Conservation (phyloP, 2,113 vertebrate species). For the Psilopogon haemacephalus region DNA sequence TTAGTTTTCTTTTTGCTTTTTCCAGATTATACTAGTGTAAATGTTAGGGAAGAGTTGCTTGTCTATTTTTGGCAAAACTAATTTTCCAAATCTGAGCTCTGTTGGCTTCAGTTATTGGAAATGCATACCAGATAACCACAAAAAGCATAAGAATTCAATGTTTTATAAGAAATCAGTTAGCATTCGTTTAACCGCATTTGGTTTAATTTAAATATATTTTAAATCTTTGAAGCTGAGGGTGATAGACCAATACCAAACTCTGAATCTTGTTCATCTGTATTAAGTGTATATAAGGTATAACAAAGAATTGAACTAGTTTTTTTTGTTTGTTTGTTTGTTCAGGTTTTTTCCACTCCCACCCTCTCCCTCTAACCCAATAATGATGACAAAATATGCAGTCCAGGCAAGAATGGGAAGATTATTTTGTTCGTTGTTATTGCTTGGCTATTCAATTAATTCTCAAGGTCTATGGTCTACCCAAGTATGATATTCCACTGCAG, state of each 20-base stretch:
- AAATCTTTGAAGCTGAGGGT: conserved; percentile 6
- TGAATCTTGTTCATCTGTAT: not conserved
- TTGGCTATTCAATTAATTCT: not conserved
- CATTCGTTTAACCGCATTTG: conserved; percentile 39
- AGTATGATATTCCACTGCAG: not conserved
- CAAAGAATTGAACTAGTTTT: no score
- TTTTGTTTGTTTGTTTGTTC: no score
- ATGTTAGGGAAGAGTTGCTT: conserved; percentile 19
- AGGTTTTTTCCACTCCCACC: accelerated
- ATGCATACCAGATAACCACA: conserved; percentile 30
- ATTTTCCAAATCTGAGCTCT: conserved; percentile 35
- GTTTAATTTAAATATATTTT: conserved; percentile 49
- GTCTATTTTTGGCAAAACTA: conserved; percentile 44
- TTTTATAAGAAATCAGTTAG: conserved; percentile 42
- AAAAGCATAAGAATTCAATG: conserved; percentile 49
- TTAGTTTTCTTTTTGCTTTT: not conserved
- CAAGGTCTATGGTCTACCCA: not conserved
- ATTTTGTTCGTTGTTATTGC: not conserved
- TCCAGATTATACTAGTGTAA: not conserved
- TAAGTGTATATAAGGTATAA: not conserved
- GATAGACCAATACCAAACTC: not conserved
- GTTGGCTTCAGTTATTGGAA: conserved; percentile 29
- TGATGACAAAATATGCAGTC: not conserved
- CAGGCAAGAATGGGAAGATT: not conserved
- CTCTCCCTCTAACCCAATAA: accelerated